Evolutionary conservation across 1,140 invertebrate species (phyloP).

Genomic region (Megalopta genalis): DNA sequence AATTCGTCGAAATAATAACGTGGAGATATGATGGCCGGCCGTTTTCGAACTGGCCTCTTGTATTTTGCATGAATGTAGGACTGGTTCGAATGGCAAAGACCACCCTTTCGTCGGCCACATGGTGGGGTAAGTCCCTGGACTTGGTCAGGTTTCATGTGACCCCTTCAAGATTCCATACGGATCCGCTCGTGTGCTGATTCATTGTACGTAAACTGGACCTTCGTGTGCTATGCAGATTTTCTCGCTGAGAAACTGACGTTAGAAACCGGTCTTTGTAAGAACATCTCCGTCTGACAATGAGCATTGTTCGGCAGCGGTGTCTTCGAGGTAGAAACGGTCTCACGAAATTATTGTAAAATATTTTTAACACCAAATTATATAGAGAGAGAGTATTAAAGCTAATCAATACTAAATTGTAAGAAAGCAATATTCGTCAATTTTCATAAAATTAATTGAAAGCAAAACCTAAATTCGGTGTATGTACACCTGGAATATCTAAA

Average conservation of each 20-base stretch:
- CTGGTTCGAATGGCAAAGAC: slow-evolving; percentile 64
- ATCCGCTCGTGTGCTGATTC: slow-evolving; percentile 46
- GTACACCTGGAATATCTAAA: no score
- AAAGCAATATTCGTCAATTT: no score
- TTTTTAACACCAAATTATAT: no score
- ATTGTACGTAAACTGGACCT: slow-evolving; percentile 44
- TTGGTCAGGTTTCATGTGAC: slow-evolving; percentile 65
- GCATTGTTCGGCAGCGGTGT: no score
- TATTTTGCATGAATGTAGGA: slow-evolving; percentile 71
- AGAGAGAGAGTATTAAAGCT: no score
- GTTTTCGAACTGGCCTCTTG: slow-evolving; percentile 73
- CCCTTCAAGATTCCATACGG: slow-evolving; percentile 57
- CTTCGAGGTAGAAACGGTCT: no score
- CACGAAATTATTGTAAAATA: no score
- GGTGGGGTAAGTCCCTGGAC: slow-evolving; percentile 68
- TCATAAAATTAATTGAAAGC: no score
- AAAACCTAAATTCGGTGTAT: no score
- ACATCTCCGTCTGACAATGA: no score
- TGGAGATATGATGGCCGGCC: slow-evolving; percentile 69
- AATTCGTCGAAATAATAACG: slow-evolving; percentile 55
- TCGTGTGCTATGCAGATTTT: slow-evolving; percentile 2
- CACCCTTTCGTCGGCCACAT: slow-evolving; percentile 70
- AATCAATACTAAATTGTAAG: no score
- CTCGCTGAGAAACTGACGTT: not conserved
- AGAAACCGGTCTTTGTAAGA: not conserved